Percentiles rank a stretch among this genome's conserved stretches.
phyloP scores from a whole-genome alignment of 64 coral and sea anemone species.

The Platygyra sinensis region DNA sequence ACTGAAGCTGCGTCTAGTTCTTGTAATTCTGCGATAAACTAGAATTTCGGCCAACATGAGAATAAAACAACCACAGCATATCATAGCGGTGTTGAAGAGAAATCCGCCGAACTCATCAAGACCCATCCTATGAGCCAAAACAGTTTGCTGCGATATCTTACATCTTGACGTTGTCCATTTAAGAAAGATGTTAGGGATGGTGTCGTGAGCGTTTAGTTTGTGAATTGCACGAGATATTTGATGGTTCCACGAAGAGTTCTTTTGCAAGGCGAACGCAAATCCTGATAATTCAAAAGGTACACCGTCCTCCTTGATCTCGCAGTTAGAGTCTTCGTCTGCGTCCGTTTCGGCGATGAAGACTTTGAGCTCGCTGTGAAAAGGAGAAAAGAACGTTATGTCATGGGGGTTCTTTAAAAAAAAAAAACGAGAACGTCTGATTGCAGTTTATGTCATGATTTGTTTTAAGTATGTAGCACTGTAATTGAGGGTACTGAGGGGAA shows the following conservation, averaged over 20 bases:
- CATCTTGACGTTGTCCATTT: slow-evolving; percentile 73
- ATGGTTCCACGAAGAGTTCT: slow-evolving; percentile 69
- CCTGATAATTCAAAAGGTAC: slow-evolving; percentile 53
- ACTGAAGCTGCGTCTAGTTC: slow-evolving; percentile 52
- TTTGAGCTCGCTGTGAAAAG: slow-evolving; percentile 58
- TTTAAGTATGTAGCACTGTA: no score
- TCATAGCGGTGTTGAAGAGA: slow-evolving; percentile 88
- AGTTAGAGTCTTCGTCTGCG: slow-evolving; percentile 60
- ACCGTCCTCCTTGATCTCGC: slow-evolving; percentile 65
- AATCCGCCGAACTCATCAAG: slow-evolving; percentile 85
- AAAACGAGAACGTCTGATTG: no score
- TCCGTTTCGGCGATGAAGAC: slow-evolving; percentile 73
- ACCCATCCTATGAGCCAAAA: slow-evolving; percentile 64
- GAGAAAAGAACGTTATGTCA: not conserved
- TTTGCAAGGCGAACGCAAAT: slow-evolving; percentile 56
- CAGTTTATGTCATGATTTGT: no score
- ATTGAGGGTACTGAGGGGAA: no score
- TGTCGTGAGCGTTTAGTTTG: slow-evolving; percentile 58
- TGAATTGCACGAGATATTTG: slow-evolving; percentile 75
- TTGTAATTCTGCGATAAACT: slow-evolving; percentile 66
- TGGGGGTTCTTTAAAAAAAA: not conserved
- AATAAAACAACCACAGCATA: slow-evolving; percentile 73
- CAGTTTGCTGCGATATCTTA: slow-evolving; percentile 40
- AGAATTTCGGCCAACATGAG: slow-evolving; percentile 73
- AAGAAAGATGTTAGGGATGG: slow-evolving; percentile 53